phyloP scores from a whole-genome alignment of 2,888 invertebrate genomes.

The Clanis bilineata region DNA sequence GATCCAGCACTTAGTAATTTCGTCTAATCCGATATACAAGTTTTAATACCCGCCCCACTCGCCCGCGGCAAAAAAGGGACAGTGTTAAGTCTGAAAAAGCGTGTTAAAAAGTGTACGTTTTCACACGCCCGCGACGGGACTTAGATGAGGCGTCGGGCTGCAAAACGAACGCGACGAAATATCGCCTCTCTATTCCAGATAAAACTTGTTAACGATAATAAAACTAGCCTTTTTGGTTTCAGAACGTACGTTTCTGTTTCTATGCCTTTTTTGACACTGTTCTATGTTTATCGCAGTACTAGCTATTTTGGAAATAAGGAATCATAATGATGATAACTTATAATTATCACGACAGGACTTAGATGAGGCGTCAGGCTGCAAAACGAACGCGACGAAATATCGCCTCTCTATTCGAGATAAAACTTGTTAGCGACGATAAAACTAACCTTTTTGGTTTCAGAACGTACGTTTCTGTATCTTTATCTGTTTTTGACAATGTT shows the following conservation, averaged over 20 bases:
- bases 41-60: constrained; percentile 71
- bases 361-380: not conserved
- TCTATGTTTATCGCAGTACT: too few species aligned
- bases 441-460: not conserved
- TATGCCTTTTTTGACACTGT: not conserved
- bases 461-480: not conserved
- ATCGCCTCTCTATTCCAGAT: not conserved
- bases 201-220: not conserved
- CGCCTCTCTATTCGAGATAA: not conserved
- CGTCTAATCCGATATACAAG: constrained; percentile 78
- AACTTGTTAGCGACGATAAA: constrained; percentile 3
- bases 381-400: not conserved
- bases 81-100: constrained; percentile 71
- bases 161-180: not conserved
- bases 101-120: constrained; percentile 74
- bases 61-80: constrained; percentile 75
- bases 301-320: too few species aligned
- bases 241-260: not conserved
- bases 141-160: constrained; percentile 1
- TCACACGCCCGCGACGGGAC: constrained; percentile 60
- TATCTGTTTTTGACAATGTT: not conserved
- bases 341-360: constrained; percentile 49
- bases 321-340: too few species aligned
- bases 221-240: not conserved
- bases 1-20: constrained; percentile 74